Base-by-base conservation (phyloP, 1,140 invertebrate species). In the Teleopsis dalmanni region DNA sequence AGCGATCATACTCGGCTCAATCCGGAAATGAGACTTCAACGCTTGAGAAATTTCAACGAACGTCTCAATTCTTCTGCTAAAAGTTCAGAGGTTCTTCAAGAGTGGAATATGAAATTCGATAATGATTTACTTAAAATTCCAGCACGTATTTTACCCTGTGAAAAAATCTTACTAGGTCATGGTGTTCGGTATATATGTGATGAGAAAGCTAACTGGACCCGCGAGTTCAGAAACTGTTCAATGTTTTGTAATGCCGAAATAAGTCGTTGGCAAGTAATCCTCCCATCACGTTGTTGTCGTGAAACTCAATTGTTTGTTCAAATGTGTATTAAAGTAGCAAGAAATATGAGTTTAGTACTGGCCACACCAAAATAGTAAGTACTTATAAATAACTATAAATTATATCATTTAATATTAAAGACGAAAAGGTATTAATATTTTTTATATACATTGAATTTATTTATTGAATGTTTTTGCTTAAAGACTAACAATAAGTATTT, bases 61-160 rank as follows among this genome's bases (percentile, higher is more conserved):
- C 72, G 82, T 2, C 57, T 88, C 1, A 65, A 70, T 0, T 58
- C 54, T 2, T 74, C 72, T 0, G 56, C 52, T 4, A 60, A 76
- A 35, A 76, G 81, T 13, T 54, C 75, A 0, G 44, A 76, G 8
- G 79, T 84, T 54, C 51, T 87, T 1, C 57, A 57, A 0, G 62
- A 73, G 0, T 88, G 84, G 83, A 74, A 81, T 11, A 57, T 87
- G 53, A 68, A 76, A 16, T 47, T 88, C 0, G 75, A 79, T 8
- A 58, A 67, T 0, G 59, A 71, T 2, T 63, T 87, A 13, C 71
- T 86, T 0, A 70, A 76, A n/a, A 60, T 87, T 22, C 68, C 74
- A 2, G 84, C 72, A 0, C 73, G 84, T 3, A 57, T 78, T n/a
- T 52, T 87, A 6, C 71, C 71, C 0, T 18, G 57, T 0, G 81